Base-by-base conservation (phyloP, 1,140 invertebrate species). In the Rhizoglyphus robini region DNA sequence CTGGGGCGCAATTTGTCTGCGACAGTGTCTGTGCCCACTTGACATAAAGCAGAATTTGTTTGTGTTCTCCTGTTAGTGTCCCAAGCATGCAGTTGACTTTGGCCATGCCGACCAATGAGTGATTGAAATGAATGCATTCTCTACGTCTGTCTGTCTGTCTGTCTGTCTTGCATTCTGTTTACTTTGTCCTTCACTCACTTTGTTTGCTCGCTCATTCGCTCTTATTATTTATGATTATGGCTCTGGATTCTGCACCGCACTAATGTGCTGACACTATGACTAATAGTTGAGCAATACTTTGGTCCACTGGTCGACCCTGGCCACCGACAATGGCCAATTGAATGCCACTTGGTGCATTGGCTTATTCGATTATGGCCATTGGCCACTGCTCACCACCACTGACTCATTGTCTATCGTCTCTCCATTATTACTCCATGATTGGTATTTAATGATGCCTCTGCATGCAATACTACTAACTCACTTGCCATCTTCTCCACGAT, bases 251-350 rank as follows among this genome's bases (percentile, higher is more conserved):
- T 54, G 23, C 23, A 23, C 51, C 31, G 20, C 8, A 32, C 51
- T 54, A 54, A 54, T 54, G 51, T 54, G 51, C 51, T 54, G 51
- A 54, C 51, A 54, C 51, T 54, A 54, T 54, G 51, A 54, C 51
- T 54, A 54, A 54, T 54, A 54, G 51, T 20, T 54, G 51, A 54
- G 51, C 51, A 54, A 54, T 54, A 54, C 20, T 32, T 8, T 5
- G 8, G 20, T 27, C 51, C 51, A 54, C 51, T 32, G 23, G 8
- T 54, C 8, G 36, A 41, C 36, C 8, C 8, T 41, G 36, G 51
- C 8, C 51, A 54, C 8, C 41, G 20, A 5, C 51, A 54, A 8
- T 54, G 51, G 51, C 51, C 8, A 54, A 54, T 5, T 54, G 51
- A 54, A 5, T 54, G 51, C 23, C 51, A 54, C 41, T 46, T 46